Evolutionary conservation across 2,113 vertebrate species (phyloP).

Genomic region (Odocoileus virginianus): DNA sequence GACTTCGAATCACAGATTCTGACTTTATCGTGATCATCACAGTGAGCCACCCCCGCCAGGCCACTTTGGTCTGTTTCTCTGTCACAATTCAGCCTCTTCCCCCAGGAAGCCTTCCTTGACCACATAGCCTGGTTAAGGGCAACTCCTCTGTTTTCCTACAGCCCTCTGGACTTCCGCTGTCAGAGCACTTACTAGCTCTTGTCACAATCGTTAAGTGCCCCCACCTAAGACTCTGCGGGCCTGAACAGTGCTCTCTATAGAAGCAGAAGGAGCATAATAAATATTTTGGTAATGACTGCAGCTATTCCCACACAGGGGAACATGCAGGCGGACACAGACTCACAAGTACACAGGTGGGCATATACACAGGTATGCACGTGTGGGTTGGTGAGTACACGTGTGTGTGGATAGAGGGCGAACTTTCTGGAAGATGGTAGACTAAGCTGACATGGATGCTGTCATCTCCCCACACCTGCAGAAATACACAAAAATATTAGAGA

Average conservation of each 20-base stretch:
- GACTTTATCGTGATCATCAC: not conserved
- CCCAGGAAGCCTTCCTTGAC: constrained; percentile 11
- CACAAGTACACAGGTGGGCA: not conserved
- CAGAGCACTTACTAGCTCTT: not conserved
- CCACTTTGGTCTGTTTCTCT: not conserved
- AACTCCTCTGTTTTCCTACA: not conserved
- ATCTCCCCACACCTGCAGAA: not conserved
- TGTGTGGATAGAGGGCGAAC: not conserved
- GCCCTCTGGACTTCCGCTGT: not conserved
- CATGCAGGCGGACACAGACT: not conserved
- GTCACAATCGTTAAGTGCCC: not conserved
- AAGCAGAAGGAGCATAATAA: not conserved
- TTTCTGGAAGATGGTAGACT: not conserved
- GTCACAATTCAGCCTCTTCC: not conserved
- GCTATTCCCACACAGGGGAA: not conserved
- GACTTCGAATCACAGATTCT: not conserved
- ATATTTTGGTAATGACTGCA: not conserved
- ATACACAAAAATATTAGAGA: not conserved
- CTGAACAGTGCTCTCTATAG: not conserved
- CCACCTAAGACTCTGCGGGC: not conserved
- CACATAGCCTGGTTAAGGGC: not conserved
- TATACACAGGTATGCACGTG: not conserved
- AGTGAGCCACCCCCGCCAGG: not conserved
- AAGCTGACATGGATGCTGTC: not conserved
- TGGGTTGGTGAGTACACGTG: not conserved